phyloP scores from a whole-genome alignment of 2,797 vertebrate genomes.

The Telmatherina bonti region DNA sequence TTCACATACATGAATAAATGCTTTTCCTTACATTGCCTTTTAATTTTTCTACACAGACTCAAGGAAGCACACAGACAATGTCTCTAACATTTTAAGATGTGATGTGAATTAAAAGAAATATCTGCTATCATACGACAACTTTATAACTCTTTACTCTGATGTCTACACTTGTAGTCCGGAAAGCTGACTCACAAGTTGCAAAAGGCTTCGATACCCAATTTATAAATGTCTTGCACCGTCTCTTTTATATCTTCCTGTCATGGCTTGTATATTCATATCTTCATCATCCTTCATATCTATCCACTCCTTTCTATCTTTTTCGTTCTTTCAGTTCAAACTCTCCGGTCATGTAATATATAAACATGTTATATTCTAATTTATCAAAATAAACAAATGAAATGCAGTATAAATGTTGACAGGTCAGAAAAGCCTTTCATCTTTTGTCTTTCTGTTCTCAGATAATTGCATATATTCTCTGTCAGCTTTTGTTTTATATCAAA shows the following conservation, averaged over 20 bases:
- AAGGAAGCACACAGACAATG: background rate
- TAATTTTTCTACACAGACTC: no score
- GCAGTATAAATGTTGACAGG: background rate
- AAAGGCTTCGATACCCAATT: background rate
- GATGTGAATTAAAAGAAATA: background rate
- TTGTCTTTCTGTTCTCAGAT: conserved; percentile 14
- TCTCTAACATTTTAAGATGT: background rate
- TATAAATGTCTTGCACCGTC: background rate
- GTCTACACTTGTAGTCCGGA: background rate
- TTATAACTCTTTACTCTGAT: background rate
- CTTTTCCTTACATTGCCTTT: no score
- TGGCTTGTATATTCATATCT: background rate
- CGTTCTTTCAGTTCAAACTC: background rate
- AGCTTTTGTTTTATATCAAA: conserved; percentile 4
- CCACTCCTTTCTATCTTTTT: background rate
- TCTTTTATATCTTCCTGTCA: conserved; percentile 1
- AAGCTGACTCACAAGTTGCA: background rate
- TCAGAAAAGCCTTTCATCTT: conserved; percentile 13
- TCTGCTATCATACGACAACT: background rate
- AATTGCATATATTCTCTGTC: background rate
- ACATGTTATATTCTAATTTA: background rate
- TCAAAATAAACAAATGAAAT: background rate
- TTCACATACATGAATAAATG: no score
- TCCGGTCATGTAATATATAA: background rate
- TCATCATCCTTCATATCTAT: background rate